phyloP scores from a whole-genome alignment of 2,113 vertebrate species.

The Struthidea cinerea region DNA sequence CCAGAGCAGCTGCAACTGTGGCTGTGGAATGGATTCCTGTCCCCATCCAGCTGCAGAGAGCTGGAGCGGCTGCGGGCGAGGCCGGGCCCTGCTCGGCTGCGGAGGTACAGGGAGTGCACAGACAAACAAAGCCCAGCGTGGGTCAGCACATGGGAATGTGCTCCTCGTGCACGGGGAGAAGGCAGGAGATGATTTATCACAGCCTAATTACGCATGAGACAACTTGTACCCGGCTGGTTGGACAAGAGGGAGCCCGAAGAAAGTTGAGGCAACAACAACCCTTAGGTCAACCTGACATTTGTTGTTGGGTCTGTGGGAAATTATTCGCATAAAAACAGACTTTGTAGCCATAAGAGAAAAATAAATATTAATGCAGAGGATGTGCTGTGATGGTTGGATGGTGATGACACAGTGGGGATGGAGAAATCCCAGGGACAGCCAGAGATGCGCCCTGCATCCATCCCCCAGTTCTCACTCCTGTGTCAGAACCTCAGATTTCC shows the following conservation, averaged over 20 bases:
- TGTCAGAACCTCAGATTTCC: neutral
- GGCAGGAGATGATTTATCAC: neutral
- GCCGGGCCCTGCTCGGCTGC: neutral
- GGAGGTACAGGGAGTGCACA: neutral
- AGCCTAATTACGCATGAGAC: neutral
- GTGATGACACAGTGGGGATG: fast-evolving
- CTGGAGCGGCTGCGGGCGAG: neutral
- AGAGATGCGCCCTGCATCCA: neutral
- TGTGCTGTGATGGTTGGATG: neutral
- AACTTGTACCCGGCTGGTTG: neutral
- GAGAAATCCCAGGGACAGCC: neutral
- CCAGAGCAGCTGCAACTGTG: neutral
- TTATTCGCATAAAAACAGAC: neutral
- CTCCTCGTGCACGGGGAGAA: neutral
- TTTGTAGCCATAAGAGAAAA: neutral
- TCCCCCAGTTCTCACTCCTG: neutral
- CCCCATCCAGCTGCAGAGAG: neutral
- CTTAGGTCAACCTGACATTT: slow-evolving; percentile 54
- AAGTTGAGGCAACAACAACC: neutral
- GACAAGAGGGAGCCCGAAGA: neutral
- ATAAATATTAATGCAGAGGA: neutral
- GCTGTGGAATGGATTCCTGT: fast-evolving
- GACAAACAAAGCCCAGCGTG: neutral
- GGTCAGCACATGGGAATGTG: neutral
- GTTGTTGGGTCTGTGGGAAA: neutral